phyloP scores from a whole-genome alignment of 1,140 invertebrate species.

The Drepana arcuata region DNA sequence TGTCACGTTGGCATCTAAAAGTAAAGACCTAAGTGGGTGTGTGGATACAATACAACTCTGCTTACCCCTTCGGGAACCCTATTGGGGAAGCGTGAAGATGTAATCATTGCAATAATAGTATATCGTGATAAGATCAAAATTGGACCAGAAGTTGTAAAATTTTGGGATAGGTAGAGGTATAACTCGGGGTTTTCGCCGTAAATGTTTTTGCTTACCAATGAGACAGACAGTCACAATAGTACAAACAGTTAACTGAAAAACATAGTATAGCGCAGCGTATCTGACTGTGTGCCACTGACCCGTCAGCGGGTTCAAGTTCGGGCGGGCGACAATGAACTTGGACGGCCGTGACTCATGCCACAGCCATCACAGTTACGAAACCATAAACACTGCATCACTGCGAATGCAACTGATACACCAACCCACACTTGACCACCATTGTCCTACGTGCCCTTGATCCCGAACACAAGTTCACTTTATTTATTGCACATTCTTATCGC shows the following conservation, averaged over 20 bases:
- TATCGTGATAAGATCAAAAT: neutral
- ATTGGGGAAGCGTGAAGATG: too few species aligned
- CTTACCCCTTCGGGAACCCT: too few species aligned
- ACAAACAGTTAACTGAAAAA: neutral
- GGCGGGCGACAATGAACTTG: conserved; percentile 68
- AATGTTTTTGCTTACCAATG: neutral
- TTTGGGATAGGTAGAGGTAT: too few species aligned
- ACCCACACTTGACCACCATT: too few species aligned
- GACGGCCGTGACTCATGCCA: conserved; percentile 56
- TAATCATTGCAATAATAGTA: neutral
- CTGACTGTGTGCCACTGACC: conserved; percentile 20
- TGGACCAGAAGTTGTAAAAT: neutral
- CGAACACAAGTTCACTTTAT: too few species aligned
- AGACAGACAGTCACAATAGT: neutral
- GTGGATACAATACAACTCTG: too few species aligned
- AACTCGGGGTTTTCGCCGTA: neutral
- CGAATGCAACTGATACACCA: too few species aligned
- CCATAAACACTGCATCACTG: conserved; percentile 55
- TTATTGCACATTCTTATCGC: too few species aligned
- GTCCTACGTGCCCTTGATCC: too few species aligned
- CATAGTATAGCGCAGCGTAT: conserved; percentile 10
- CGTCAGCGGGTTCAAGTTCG: conserved; percentile 63
- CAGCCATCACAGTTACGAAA: conserved; percentile 60
- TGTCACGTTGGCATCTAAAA: too few species aligned
- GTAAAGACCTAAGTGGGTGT: too few species aligned